Evolutionary conservation across 92 coral and sea anemone species (phyloP).

Genomic region (Siderastrea siderea): DNA sequence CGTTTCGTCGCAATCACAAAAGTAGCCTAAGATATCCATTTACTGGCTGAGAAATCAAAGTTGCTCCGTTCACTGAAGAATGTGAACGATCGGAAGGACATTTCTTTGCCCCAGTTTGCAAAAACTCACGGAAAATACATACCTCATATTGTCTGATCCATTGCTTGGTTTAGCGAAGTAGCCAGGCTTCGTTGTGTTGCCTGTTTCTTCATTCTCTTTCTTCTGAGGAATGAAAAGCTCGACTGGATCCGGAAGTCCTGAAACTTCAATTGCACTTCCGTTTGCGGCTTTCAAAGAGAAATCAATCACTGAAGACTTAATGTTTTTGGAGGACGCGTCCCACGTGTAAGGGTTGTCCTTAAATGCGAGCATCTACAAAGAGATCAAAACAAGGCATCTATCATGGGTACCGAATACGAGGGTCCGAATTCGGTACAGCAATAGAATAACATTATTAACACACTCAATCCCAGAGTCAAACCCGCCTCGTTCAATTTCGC

Average conservation of each 20-base stretch:
- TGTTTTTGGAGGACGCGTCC: slow-evolving; percentile 75
- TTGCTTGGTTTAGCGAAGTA: slow-evolving; percentile 86
- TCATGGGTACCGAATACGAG: not conserved
- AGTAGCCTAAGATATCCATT: too few species aligned
- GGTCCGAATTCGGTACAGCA: not conserved
- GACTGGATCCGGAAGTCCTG: slow-evolving; percentile 77
- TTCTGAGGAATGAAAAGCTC: slow-evolving; percentile 80
- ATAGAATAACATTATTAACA: too few species aligned
- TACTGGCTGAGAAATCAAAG: too few species aligned
- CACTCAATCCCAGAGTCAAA: too few species aligned
- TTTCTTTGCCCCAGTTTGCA: too few species aligned
- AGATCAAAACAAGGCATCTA: not conserved
- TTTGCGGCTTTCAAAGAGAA: slow-evolving; percentile 75
- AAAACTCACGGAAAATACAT: not conserved
- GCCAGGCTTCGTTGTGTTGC: slow-evolving; percentile 45
- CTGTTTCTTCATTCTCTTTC: slow-evolving; percentile 35
- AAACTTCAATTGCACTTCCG: slow-evolving; percentile 74
- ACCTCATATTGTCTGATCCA: slow-evolving; percentile 74
- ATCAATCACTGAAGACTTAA: slow-evolving; percentile 84
- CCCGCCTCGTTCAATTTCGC: too few species aligned
- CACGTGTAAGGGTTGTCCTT: slow-evolving; percentile 85
- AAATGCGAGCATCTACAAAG: slow-evolving; percentile 76
- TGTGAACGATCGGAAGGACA: too few species aligned
- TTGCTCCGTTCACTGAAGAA: too few species aligned
- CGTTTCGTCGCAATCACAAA: too few species aligned